A percentile compares a stretch with the other conserved stretches of the same genome.
phyloP scores from a whole-genome alignment of 2,113 vertebrate genomes.

The Notarius quadriscutis region DNA sequence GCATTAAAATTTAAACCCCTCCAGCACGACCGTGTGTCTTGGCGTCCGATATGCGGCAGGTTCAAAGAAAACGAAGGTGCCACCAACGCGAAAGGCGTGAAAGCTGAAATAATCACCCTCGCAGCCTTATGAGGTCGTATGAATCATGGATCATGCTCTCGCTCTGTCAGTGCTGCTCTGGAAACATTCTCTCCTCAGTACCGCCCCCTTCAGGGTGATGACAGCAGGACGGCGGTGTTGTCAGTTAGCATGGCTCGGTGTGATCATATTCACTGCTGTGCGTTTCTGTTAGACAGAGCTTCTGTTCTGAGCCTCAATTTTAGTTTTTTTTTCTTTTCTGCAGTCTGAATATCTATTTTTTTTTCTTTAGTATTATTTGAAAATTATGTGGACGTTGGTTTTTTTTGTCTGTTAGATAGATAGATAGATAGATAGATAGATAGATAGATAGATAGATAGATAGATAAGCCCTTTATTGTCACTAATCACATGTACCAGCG shows the following conservation, averaged over 20 bases:
- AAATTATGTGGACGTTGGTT: not conserved
- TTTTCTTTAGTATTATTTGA: too few relatives aligned
- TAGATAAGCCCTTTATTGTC: too few relatives aligned
- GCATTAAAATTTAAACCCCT: slow-evolving; percentile 66
- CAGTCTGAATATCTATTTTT: not conserved
- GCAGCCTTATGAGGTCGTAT: slow-evolving; percentile 50
- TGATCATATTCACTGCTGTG: not conserved
- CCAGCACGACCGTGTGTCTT: slow-evolving; percentile 7
- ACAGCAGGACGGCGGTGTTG: not conserved
- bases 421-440: too few relatives aligned
- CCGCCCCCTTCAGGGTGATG: slow-evolving; percentile 4
- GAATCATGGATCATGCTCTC: slow-evolving; percentile 56
- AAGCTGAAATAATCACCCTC: slow-evolving; percentile 60
- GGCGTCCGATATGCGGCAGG: slow-evolving; percentile 25
- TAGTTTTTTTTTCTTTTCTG: not conserved
- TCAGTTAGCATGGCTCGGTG: not conserved
- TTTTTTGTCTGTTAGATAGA: too few relatives aligned
- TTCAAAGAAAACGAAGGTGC: slow-evolving; percentile 41
- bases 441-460: too few relatives aligned
- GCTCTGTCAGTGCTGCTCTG: not conserved
- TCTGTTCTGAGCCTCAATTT: not conserved
- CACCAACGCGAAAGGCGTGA: slow-evolving; percentile 37
- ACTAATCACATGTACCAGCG: too few relatives aligned
- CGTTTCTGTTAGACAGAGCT: not conserved
- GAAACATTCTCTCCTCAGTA: not conserved